Base-by-base conservation (phyloP, 2,113 vertebrate species). In the Todiramphus saurophagus region DNA sequence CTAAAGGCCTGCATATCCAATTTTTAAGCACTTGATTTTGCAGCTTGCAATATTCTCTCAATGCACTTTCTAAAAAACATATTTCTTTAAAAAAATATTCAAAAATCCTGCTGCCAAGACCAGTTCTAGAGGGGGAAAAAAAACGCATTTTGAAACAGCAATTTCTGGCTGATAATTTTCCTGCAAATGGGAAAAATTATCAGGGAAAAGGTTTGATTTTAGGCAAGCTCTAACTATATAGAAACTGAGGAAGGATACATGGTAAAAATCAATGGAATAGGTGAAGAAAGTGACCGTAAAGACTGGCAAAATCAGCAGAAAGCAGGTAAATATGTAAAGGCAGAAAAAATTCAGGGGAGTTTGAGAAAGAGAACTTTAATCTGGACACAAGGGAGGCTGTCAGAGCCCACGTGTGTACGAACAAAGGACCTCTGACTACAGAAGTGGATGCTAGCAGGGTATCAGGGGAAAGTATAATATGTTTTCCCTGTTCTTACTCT, bases 351-450 rank as follows among this genome's bases (percentile, higher is more conserved):
- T 83, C 37, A 58, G 41, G 33, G 64, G 31, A 83, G 39, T 83
- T 44, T 74, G 21, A 89, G 30, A 66, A 77, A 68, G 9, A 63
- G 23, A 76, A 60, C 55, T 78, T 86, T 21, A 74, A 2, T 70
- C 18, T 60, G 37, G 16, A 70, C 33, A 67, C 6, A 55, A 66
- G 11, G 17, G 63, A 84, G 53, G 24, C 19, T 75, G 60, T 28
- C 56, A 83, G 44, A 87, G 23, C 7, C 13, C 31, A 43, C 9
- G 14, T 9, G 60, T 0, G 0, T 10, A 23, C 30, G 53, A 83
- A 58, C 51, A 80, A 90, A 43, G 17, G 24, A 76, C 4, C 15
- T 76, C 28, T 51, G 23, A 33, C 43, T 72, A 33, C 9, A 30
- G 48, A 75, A 72, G 17, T 25, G 30, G 15, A 82, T 68, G 8